Evolutionary conservation across 2,888 invertebrate species (phyloP).

Genomic region (Petrophora chlorosata): DNA sequence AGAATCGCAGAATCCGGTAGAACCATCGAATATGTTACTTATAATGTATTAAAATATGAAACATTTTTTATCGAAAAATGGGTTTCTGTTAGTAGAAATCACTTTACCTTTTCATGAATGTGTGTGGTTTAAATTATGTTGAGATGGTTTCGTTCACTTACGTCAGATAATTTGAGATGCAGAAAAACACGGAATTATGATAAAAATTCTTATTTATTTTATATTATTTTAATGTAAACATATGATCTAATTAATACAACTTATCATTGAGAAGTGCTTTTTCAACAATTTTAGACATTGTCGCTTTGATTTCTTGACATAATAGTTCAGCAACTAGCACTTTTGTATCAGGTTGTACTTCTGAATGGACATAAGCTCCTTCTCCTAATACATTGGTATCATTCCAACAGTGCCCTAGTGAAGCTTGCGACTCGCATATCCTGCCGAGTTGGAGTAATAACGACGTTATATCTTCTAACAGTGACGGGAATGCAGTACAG

Average conservation of each 20-base stretch:
- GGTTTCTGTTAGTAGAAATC: too few species aligned
- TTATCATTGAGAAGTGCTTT: constrained; percentile 87
- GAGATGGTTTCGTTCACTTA: too few species aligned
- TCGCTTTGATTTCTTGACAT: constrained; percentile 78
- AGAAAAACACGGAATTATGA: not conserved
- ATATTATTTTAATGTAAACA: not conserved
- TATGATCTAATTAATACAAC: constrained; percentile 76
- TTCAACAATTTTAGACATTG: constrained; percentile 85
- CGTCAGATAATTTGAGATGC: too few species aligned
- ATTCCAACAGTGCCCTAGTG: constrained; percentile 86
- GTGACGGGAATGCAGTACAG: constrained; percentile 95
- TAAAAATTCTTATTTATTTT: not conserved
- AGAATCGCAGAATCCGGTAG: constrained; percentile 87
- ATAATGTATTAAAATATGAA: constrained; percentile 80
- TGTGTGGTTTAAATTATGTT: too few species aligned
- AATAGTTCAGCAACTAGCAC: constrained; percentile 78
- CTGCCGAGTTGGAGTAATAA: constrained; percentile 93
- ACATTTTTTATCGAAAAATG: too few species aligned
- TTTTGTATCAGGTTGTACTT: constrained; percentile 72
- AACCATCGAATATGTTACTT: constrained; percentile 80
- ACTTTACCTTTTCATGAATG: too few species aligned
- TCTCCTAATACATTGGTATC: constrained; percentile 76
- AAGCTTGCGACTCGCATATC: constrained; percentile 92
- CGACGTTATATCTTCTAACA: constrained; percentile 94
- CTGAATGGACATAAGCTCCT: constrained; percentile 72